Evolutionary conservation across 2,888 invertebrate species (phyloP), one percentile per base, ranked within the genome.

Genomic region (Sphinx pinastri): DNA sequence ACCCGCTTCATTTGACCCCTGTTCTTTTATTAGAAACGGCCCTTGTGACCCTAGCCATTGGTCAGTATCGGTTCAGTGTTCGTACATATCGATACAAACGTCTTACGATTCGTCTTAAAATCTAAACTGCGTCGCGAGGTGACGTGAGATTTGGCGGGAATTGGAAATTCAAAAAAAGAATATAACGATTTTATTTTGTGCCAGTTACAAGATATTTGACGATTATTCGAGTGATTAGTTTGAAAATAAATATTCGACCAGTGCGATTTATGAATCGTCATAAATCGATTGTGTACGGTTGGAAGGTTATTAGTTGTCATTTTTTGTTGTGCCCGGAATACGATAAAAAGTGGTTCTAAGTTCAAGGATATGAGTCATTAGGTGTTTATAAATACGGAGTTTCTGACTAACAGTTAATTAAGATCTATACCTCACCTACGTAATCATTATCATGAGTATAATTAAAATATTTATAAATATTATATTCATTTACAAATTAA

Each of bases 11-110:
- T 71, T 88, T 60, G 69, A 79, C 75, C 58, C 80, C 75, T 77
- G 81, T 72, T 83, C 90, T 89, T 82, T 80, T 89, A 84, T 79
- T 80, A 90, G 91, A 91, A 89, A 75, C 73, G 75, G 73, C 75
- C 81, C 83, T 78, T 75, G 72, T 76, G 80, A 81, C 82, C 80
- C 80, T 79, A 77, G 71, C 71, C 73, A 73, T 70, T 68, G 74
- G 78, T 74, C 87, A 90, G 91, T 91, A 75, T 79, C 78, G 76
- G 76, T 81, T 71, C 81, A 82, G 81, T 72, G 76, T 75, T 77
- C 87, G 85, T 16, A 74, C 78, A 77, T 79, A 79, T 79, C 77
- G 79, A 76, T 84, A 83, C 84, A 78, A 77, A 75, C 75, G 76
- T 49, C 49, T 19, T 60, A 16, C 63, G 47, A 63, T 63, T 63